A percentile compares a stretch with the other conserved stretches of the same genome.
Evolutionary conservation across 2,888 invertebrate genomes (phyloP).

Genomic region (Agonopterix arenella): DNA sequence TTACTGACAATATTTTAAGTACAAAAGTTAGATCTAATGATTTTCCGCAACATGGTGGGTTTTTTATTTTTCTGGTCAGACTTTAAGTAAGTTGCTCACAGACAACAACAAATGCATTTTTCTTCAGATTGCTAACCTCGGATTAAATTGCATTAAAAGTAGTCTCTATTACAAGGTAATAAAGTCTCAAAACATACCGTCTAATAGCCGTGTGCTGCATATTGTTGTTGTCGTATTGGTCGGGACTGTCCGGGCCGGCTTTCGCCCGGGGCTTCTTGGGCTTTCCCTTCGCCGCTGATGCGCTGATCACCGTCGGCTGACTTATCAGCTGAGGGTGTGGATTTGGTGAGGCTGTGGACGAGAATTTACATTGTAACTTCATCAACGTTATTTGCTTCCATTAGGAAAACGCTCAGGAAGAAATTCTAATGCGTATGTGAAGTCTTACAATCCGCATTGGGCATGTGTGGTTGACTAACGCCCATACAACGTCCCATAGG

Average conservation of each 20-base stretch:
- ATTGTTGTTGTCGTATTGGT: conserved; percentile 72
- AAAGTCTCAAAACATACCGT: conserved; percentile 37
- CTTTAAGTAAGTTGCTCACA: no score
- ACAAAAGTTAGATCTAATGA: no score
- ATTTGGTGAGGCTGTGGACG: conserved; percentile 80
- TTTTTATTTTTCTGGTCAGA: no score
- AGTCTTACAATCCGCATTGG: no score
- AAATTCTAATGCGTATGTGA: no score
- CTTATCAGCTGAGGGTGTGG: conserved; percentile 87
- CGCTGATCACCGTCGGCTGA: conserved; percentile 89
- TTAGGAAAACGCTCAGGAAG: no score
- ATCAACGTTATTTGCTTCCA: no score
- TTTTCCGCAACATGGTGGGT: no score
- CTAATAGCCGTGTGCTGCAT: conserved; percentile 65
- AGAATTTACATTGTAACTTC: background rate
- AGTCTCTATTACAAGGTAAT: background rate
- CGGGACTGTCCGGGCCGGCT: conserved; percentile 81
- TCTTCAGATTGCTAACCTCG: background rate
- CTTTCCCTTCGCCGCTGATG: conserved; percentile 80
- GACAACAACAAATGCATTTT: background rate
- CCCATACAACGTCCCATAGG: no score
- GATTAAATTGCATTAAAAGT: background rate
- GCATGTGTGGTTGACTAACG: no score
- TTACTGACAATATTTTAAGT: no score
- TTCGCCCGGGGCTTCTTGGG: conserved; percentile 86